Conservation (phyloP, 2,888 invertebrate species). For the Amphimallon solstitiale region DNA sequence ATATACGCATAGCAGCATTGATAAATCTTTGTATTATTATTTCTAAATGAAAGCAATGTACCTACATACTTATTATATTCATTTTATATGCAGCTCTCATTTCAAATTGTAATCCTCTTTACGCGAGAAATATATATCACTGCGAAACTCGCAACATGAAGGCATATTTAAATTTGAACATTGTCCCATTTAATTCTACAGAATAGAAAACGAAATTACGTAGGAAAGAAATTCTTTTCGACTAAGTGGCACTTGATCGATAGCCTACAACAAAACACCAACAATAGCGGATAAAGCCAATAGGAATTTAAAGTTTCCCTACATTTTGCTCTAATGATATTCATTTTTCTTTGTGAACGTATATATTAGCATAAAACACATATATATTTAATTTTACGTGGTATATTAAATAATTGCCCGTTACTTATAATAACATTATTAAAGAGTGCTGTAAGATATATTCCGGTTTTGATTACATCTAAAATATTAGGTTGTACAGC, state of each 20-base stretch:
- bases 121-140: no score
- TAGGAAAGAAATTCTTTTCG: no score
- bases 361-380: slow-evolving; percentile 13
- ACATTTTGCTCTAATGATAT: slow-evolving; percentile 12
- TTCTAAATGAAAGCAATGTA: no score
- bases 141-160: no score
- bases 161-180: no score
- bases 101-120: no score
- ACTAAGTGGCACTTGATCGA: slow-evolving; percentile 5
- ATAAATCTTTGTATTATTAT: no score
- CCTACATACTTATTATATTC: no score
- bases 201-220: no score
- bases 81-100: no score
- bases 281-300: slow-evolving; percentile 5
- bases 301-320: slow-evolving; percentile 9
- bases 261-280: slow-evolving; percentile 18
- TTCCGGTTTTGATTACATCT: neutral
- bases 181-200: no score
- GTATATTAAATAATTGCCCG: slow-evolving; percentile 1
- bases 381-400: slow-evolving; percentile 17
- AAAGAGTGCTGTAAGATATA: neutral
- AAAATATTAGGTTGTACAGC: neutral
- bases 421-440: slow-evolving; percentile 13
- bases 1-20: no score
- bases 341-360: neutral